A percentile compares a stretch with the other conserved stretches of the same genome.
These are phyloP conservation scores for Lomographa bimaculata DNA, from an alignment of 2,888 invertebrate genomes.

Conservation along the genomic window DNA sequence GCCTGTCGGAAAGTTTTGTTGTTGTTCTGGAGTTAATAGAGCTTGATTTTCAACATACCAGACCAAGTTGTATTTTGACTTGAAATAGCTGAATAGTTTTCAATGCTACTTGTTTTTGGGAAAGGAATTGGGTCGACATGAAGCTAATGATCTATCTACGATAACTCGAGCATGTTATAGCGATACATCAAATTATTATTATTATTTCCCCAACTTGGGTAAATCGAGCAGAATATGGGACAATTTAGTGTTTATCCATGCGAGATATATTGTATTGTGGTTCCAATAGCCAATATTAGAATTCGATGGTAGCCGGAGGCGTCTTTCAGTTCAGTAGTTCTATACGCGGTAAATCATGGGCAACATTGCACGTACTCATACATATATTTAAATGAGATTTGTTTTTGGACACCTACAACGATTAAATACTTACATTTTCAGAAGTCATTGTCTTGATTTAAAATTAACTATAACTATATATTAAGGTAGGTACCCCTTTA, in stretches of 20 bases:
- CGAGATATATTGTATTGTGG: slow-evolving; percentile 27
- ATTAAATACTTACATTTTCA: no score
- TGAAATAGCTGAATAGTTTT: background rate
- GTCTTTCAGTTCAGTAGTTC: slow-evolving; percentile 16
- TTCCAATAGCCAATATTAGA: slow-evolving; percentile 25
- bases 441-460: no score
- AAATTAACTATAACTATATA: no score
- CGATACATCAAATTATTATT: slow-evolving; percentile 7
- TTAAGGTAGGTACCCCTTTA: no score
- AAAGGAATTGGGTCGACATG: no score
- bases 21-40: slow-evolving; percentile 5
- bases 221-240: slow-evolving; percentile 27
- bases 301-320: slow-evolving; percentile 14
- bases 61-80: slow-evolving; percentile 5
- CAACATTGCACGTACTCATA: background rate
- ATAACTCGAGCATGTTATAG: slow-evolving; percentile 5
- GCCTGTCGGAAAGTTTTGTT: slow-evolving; percentile 10
- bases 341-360: slow-evolving; percentile 4
- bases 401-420: no score
- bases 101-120: no score
- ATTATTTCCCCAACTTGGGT: slow-evolving; percentile 14
- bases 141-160: no score
- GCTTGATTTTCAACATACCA: slow-evolving; percentile 2
- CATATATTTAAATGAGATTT: background rate
- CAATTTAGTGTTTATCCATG: slow-evolving; percentile 28